Conservation (phyloP, 2,113 vertebrate species). For the human (Homo sapiens) region GRCh38 chr6:83927501-83928000, state of each 20-base stretch:
- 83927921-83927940: neutral
- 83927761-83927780: neutral
- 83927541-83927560: neutral
- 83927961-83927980: neutral
- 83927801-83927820: neutral
- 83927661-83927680: neutral
- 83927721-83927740: neutral
- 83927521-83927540: neutral
- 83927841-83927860: neutral
- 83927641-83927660: neutral
- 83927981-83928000: neutral
- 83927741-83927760: neutral
- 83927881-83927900: neutral
- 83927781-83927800: neutral
- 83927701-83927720: neutral
- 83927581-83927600: neutral
- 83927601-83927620: neutral
- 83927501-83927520: neutral
- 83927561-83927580: neutral
- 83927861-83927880: neutral
- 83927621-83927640: neutral
- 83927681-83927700: neutral
- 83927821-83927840: neutral
- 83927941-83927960: neutral
- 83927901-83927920: neutral